Base-by-base conservation (phyloP, 23 tunicate genomes). In the Corella eumyota region DNA sequence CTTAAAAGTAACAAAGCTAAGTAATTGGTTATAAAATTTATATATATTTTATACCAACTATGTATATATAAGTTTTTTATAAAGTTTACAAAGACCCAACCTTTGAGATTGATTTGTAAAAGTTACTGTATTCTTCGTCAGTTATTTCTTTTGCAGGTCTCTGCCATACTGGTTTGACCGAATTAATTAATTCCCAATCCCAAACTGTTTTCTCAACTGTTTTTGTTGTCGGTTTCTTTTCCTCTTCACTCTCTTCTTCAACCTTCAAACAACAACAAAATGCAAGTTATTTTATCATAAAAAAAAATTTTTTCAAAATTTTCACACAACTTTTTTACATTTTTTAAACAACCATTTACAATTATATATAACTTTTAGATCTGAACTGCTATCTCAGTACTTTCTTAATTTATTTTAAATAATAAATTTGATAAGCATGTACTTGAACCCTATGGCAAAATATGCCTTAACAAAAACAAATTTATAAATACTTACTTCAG, bases 131-230 rank as follows among this genome's bases (percentile, higher is more conserved):
- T 78, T 93, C 99, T 50, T 85, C 73, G 36, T 93, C 83, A 24
- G 86, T 74, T 57, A 93, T 85, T 20, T 93, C 99, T 52, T 78
- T 78, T 45, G 82, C 86, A 9, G 93, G 93, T 61, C 99, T 68
- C 32, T 84, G 95, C 99, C 99, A 93, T 51, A 93, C 71, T 36
- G 99, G 99, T 68, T 93, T 93, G 22, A 78, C 77, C 50, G 76
- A 79, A 57, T 92, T 92, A 35, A 92, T 60, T 19, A 92, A 82
- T 63, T 83, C 98, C 98, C 98, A 92, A 58, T 92, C 98, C 80
- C 81, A 79, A 9, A 92, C 98, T 9, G 98, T 92, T 65, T 92
- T 92, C 50, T 83, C 90, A 55, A 93, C 75, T 1, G 79, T 78
- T 45, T 93, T 73, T 25, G 95, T 93, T 63, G 78, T 93, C 7